Base-by-base conservation (phyloP, 2,113 vertebrate genomes). In the Symphodus melops region DNA sequence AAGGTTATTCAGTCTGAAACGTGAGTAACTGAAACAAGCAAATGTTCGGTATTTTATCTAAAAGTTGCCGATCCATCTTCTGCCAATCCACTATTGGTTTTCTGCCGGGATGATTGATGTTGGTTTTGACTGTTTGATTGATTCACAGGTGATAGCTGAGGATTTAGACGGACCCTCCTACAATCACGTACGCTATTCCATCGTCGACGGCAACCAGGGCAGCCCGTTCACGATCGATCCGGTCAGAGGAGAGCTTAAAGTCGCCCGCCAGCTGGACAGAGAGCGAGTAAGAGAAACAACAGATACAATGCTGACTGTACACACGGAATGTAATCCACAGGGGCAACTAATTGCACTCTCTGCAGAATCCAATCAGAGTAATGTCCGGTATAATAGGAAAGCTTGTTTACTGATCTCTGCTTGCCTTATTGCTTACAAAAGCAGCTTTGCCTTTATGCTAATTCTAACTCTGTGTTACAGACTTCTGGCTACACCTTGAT, bases 401-500 rank as follows among this genome's bases (percentile, higher is more conserved):
- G 71, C 80, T 73, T 81, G 75, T 81, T 83, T 81, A 78, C 68
- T 21, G 75, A 87, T 78, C 39, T 79, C 66, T 1, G 3, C 62
- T 25, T 78, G 48, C 62, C 46, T 77, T 84, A 72, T 75, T 81
- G 65, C 82, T 77, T 56, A 63, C 63, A 78, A 62, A 85, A 75
- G 73, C 79, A 84, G 60, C 59, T 55, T 68, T 49, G 42, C 37
- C 33, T 33, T 0, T 72, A 71, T 70, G 39, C 19, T 89, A 64
- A 79, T 69, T 21, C 12, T 51, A 23, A 36, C 53, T 67, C 23
- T 71, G 14, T 46, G 28, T 55, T 11, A 48, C 76, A 99, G 97
- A 95, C 96, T 77, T 99, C 98, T 75, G 98, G 98, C 13, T 99
- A 98, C 84, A 98, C 96, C 0, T 93, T 99, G 87, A 97, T 87